phyloP scores from a whole-genome alignment of 1,140 invertebrate species.

The Eumaeus atala region DNA sequence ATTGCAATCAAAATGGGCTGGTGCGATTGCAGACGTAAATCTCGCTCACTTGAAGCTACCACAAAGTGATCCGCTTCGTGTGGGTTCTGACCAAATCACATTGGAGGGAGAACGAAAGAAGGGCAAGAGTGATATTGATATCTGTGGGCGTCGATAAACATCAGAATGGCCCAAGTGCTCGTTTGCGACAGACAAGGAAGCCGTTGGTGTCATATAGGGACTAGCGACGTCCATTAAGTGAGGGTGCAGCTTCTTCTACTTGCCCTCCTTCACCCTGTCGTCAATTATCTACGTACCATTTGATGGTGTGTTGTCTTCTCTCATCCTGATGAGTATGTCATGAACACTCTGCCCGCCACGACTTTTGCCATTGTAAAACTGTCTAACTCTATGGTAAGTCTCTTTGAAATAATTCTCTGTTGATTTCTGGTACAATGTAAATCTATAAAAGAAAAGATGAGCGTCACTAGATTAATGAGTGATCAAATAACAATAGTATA shows the following conservation, averaged over 20 bases:
- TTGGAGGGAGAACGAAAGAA: not conserved
- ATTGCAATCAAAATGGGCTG: not conserved
- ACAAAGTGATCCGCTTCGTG: not conserved
- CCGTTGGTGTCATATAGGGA: no score
- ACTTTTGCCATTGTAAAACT: not conserved
- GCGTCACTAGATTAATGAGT: no score
- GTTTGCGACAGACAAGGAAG: no score
- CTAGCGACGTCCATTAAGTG: no score
- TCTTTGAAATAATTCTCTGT: constrained; percentile 27
- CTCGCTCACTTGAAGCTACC: not conserved
- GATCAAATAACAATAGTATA: no score
- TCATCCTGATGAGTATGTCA: not conserved
- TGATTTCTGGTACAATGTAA: constrained; percentile 31
- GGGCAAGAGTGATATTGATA: no score
- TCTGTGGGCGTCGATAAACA: no score
- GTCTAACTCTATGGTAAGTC: constrained; percentile 13
- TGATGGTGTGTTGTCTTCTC: not conserved
- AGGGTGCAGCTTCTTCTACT: no score
- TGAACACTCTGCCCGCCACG: not conserved
- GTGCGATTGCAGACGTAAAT: not conserved
- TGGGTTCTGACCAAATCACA: not conserved
- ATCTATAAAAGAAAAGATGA: constrained; percentile 27
- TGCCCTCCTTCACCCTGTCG: no score
- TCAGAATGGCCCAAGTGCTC: no score
- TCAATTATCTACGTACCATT: not conserved